Base-by-base conservation (phyloP, 2,113 vertebrate species). In the Alouatta palliata region DNA sequence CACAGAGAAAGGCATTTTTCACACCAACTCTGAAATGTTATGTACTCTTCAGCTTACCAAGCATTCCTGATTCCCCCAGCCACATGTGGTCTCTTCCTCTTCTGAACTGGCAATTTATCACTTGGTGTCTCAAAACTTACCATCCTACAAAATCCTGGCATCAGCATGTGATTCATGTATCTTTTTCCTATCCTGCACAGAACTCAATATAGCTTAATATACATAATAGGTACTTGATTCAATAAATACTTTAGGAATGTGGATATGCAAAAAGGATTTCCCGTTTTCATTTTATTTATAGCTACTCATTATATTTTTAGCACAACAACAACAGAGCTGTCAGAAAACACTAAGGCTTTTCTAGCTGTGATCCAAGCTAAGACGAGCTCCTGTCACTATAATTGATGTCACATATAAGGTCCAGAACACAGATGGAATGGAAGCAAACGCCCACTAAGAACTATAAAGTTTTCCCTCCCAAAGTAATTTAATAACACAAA, bases 181-280 rank as follows among this genome's bases (percentile, higher is more conserved):
- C 54, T 73, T 82, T 70, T 81, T 76, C 11, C 83, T 76, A 49
- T 90, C 71, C 49, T 93, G 79, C 86, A 90, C 37, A 84, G 52
- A 89, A 89, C 49, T 81, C 70, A 87, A 40, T 40, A 40, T 73
- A 89, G 86, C 14, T 75, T 89, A 88, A 84, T 76, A 76, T 9
- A 84, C 58, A 30, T 40, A 77, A 40, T 37, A 64, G 54, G 43
- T 56, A 68, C 27, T 49, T n/a, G n/a, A 89, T 20, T 93, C 70
- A 89, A 49, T 43, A 88, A 66, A 88, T 84, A 49, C 88, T 96
- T 88, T 84, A 89, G 58, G 64, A 90, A 86, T 61, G 49, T 68
- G 8, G 40, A 70, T 35, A 96, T 40, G 56, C 35, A 84, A 27
- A 52, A 80, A 96, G 58, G 45, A 79, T 47, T 61, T 84, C 35